Evolutionary conservation across 2,113 vertebrate species (phyloP).

Genomic region (Mobula hypostoma): DNA sequence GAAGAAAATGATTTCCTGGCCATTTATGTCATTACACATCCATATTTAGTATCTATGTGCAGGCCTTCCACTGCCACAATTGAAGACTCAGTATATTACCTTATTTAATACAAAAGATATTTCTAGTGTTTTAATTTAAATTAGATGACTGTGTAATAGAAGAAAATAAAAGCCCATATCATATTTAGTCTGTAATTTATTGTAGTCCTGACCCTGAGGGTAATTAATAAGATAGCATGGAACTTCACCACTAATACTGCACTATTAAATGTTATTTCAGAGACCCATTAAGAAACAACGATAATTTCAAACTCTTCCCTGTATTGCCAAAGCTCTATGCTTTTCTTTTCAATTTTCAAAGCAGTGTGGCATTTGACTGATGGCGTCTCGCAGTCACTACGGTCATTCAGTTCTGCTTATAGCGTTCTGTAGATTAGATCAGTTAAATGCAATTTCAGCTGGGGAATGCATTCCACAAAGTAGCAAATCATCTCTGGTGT

Average conservation of each 20-base stretch:
- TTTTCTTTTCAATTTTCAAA: conserved; percentile 13
- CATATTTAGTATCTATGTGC: not conserved
- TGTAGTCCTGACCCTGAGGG: not conserved
- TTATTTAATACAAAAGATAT: not conserved
- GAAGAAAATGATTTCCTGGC: not conserved
- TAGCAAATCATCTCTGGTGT: not conserved
- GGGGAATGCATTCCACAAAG: not conserved
- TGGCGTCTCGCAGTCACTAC: too few species aligned
- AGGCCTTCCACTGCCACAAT: too few species aligned
- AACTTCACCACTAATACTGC: not conserved
- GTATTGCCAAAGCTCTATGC: not conserved
- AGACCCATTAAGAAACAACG: not conserved
- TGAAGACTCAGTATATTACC: not conserved
- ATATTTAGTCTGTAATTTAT: not conserved
- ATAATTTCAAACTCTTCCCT: not conserved
- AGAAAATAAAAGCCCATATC: not conserved
- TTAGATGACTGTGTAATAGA: not conserved
- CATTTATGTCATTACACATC: not conserved
- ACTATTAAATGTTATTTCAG: not conserved
- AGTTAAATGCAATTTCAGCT: not conserved
- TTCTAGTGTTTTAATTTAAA: not conserved
- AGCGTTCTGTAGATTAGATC: not conserved
- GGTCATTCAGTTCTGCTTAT: not conserved
- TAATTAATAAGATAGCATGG: not conserved
- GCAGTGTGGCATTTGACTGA: not conserved